These are phyloP conservation scores for Gymnarchus niloticus DNA, from an alignment of 2,113 vertebrate species.

Conservation along the genomic window DNA sequence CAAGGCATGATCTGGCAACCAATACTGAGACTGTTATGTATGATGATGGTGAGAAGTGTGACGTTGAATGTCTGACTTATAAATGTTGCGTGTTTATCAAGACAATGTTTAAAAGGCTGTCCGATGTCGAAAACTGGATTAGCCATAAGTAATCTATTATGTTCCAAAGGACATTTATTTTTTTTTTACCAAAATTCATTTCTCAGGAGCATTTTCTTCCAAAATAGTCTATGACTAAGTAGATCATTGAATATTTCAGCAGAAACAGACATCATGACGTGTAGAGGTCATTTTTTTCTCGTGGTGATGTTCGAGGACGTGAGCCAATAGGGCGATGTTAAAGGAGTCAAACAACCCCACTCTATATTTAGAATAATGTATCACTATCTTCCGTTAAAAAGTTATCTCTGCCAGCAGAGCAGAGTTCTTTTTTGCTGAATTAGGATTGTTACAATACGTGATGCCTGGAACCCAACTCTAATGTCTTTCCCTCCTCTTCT, in stretches of 20 bases:
- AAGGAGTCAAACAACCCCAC: constrained; percentile 18
- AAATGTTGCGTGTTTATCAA: not conserved
- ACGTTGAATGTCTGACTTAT: not conserved
- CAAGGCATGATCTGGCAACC: not conserved
- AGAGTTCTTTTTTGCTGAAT: constrained; percentile 7
- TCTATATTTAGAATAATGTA: constrained; percentile 28
- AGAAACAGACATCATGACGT: not conserved
- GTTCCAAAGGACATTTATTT: not conserved
- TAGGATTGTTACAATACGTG: not conserved
- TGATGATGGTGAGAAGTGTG: not conserved
- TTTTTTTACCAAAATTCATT: constrained; percentile 11
- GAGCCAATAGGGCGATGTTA: not conserved
- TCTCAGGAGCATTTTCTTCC: not conserved
- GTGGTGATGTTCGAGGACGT: constrained; percentile 1
- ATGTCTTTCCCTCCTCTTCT: not conserved
- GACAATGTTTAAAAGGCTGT: not conserved
- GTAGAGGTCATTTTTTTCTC: constrained; percentile 6
- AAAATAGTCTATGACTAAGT: constrained; percentile 21
- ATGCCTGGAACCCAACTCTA: not conserved
- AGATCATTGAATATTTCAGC: constrained; percentile 27
- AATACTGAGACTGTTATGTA: not conserved
- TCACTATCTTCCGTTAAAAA: not conserved
- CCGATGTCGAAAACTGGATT: not conserved
- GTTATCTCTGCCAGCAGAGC: not conserved
- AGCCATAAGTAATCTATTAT: not conserved